Conservation (phyloP, 2,888 invertebrate species). For the Eupeodes luniger region DNA sequence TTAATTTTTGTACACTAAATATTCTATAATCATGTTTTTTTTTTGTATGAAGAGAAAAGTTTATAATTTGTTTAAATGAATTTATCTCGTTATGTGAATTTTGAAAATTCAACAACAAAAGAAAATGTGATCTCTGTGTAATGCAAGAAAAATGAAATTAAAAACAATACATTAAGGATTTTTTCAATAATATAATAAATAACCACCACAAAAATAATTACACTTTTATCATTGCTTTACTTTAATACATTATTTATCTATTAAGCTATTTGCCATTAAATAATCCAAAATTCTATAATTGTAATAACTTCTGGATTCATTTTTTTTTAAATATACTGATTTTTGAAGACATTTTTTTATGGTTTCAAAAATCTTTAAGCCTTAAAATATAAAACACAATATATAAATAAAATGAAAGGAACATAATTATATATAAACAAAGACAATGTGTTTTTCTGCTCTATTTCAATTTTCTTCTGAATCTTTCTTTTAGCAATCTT, state of each 20-base stretch:
- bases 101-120: neutral
- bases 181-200: neutral
- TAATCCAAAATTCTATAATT: neutral
- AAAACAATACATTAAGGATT: neutral
- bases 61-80: neutral
- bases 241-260: slow-evolving; percentile 7
- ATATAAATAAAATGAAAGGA: slow-evolving; percentile 20
- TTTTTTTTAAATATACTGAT: neutral
- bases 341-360: neutral
- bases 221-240: slow-evolving; percentile 1
- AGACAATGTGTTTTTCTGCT: slow-evolving; percentile 52
- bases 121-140: slow-evolving; percentile 50
- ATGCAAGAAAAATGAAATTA: neutral
- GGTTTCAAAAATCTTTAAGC: neutral
- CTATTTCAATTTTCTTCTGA: slow-evolving; percentile 1
- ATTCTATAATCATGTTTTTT: neutral
- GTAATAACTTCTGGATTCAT: neutral
- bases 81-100: neutral
- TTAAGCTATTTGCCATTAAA: slow-evolving; percentile 14
- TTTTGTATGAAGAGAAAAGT: neutral
- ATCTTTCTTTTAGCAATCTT: slow-evolving; percentile 3
- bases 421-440: neutral
- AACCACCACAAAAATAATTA: neutral
- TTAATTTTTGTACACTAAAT: slow-evolving; percentile 15
- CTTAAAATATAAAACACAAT: slow-evolving; percentile 25